phyloP scores from a whole-genome alignment of 2,888 invertebrate species.

The Meghimatium bilineatum region DNA sequence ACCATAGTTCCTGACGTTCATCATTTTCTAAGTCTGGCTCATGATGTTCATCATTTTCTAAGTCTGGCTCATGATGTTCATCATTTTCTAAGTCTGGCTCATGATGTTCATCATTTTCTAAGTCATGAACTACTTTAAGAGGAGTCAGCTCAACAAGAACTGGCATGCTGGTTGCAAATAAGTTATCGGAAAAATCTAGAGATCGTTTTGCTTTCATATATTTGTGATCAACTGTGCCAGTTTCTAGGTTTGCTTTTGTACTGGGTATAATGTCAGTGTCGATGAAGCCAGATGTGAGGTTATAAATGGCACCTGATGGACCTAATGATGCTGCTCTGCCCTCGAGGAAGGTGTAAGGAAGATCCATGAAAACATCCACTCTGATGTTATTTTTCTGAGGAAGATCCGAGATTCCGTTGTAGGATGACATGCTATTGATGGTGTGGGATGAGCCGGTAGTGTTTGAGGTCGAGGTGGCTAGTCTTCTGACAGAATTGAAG shows the following conservation, averaged over 20 bases:
- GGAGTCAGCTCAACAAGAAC: constrained; percentile 28
- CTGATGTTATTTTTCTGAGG: neutral
- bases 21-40: neutral
- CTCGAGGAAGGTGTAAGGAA: constrained; percentile 32
- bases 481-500: neutral
- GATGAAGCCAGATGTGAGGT: neutral
- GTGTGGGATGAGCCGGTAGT: neutral
- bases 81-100: neutral
- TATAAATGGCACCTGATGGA: constrained; percentile 17
- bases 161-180: constrained; percentile 30
- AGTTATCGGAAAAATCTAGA: constrained; percentile 33
- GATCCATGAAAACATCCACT: constrained; percentile 26
- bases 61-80: no score
- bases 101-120: neutral
- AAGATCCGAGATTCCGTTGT: neutral
- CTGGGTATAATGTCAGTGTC: neutral
- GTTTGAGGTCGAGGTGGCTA: neutral
- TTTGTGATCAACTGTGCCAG: neutral
- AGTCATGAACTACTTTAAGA: neutral
- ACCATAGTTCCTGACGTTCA: neutral
- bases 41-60: neutral
- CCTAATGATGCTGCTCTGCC: neutral
- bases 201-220: constrained; percentile 23
- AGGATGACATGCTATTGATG: constrained; percentile 20
- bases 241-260: neutral